These are phyloP conservation scores for Tachystola acroxantha DNA, from an alignment of 2,888 invertebrate species.

Conservation along the genomic window DNA sequence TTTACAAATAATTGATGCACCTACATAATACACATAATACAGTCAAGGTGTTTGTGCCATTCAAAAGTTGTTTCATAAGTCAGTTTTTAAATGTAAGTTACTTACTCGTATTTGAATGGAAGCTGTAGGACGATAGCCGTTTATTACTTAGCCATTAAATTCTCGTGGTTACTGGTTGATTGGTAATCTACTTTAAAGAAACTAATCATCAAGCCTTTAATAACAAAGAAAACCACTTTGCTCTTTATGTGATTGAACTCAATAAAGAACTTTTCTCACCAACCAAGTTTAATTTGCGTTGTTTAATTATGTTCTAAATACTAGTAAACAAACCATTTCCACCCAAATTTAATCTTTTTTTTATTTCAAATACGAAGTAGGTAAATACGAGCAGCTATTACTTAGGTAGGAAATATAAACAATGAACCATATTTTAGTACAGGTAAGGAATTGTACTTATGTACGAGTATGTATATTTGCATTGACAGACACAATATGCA, in stretches of 20 bases:
- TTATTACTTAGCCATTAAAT: not conserved
- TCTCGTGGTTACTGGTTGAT: not conserved
- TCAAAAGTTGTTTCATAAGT: not conserved
- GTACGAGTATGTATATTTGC: too few species aligned
- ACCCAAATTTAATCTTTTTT: too few species aligned
- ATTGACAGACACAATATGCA: too few species aligned
- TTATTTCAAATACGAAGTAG: too few species aligned
- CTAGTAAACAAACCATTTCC: too few species aligned
- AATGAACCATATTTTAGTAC: too few species aligned
- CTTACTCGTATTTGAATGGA: conserved; percentile 11
- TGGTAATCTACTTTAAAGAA: not conserved
- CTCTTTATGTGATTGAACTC: not conserved
- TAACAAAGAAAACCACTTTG: not conserved
- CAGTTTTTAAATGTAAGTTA: conserved; percentile 3
- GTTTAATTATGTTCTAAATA: too few species aligned
- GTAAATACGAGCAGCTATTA: too few species aligned
- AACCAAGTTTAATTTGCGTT: too few species aligned
- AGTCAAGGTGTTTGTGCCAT: conserved; percentile 7
- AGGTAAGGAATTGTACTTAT: too few species aligned
- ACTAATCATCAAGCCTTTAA: not conserved
- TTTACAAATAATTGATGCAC: conserved; percentile 15
- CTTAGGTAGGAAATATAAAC: too few species aligned
- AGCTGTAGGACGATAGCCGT: conserved; percentile 8
- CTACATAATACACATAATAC: conserved; percentile 10
- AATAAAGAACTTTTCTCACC: too few species aligned